Evolutionary conservation across 2,113 vertebrate species (phyloP), one percentile per base, ranked within the genome.

Genomic region (Aythya baeri): DNA sequence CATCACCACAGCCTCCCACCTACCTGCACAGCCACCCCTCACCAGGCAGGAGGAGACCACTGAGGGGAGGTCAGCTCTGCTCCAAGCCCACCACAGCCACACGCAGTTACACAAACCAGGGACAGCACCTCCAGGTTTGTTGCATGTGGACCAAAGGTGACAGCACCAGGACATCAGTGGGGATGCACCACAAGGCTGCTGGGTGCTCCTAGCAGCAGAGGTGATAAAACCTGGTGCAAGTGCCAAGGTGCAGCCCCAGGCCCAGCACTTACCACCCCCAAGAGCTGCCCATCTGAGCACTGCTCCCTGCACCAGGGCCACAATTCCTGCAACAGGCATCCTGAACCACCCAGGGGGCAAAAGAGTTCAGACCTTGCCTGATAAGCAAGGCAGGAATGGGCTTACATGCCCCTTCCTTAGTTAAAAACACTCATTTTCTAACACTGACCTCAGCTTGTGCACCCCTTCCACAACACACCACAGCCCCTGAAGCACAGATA

Each of bases 81-180:
- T 50, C 27, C 3, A 8, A 36, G 9, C 1, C 6, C 17, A 36
- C 50, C 10, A 23, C 52, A 32, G 65, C 66, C 67, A 44, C 32
- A 21, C 6, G 1, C 11, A 41, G 13, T 8, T 4, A 7, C 21
- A 4, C 5, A 0, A 21, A 27, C 29, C 5, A 17, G 27, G 11
- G 20, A 38, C 1, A 8, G 21, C 49, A 65, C 12, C 21, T 1
- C 1, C 2, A 0, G 26, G 16, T 34, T 63, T 5, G 36, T 32
- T 6, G 11, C 18, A 12, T 6, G 7, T 4, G 43, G 50, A 43
- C 31, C 31, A 14, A 32, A 62, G 36, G 41, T 23, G 8, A 54
- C 1, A 0, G 36, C n/a, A 36, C 32, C 18, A 18, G 16, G 44
- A n/a, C 44, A 17, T 31, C 6, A 7, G 6, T 41, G 22, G 32